Base-by-base conservation (phyloP, 2,888 invertebrate species). In the Andrena hattorfiana region DNA sequence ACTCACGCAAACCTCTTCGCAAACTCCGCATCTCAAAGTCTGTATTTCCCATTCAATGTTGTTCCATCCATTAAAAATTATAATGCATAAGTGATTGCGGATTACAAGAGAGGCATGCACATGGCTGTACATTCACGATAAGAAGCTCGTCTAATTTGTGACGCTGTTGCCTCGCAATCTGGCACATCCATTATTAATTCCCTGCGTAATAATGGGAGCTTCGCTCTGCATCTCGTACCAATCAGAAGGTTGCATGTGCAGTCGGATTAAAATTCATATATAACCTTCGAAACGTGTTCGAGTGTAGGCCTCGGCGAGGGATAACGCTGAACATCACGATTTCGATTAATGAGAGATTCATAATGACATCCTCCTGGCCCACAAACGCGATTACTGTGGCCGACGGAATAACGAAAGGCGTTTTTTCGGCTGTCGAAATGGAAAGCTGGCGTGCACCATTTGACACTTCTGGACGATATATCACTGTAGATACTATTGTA, bases 181-280 rank as follows among this genome's bases (percentile, higher is more conserved):
- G 67, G 64, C 26, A 63, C 70, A 85, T 87, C 74, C 77, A 85
- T 83, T 87, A 87, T 85, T 86, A 83, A 86, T 87, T 83, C 73
- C 16, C 42, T 60, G 71, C 79, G 77, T 83, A 87, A 78, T 79
- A 79, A 85, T 71, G 54, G 63, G 68, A 54, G 64, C 51, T 60
- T 35, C 74, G 26, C 30, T 64, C 49, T 67, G 62, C 16, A 70
- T 59, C 54, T 56, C 63, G 54, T 35, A 35, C n/a, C 20, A 64
- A 51, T 64, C 64, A 79, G 67, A 51, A 77, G 30, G 35, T 60
- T 84, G 59, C 35, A 63, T 74, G 48, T 28, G 71, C 48, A 60
- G 54, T 49, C 20, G 32, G 54, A 87, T 87, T 86, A 84, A 87
- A 87, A 87, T 81, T 84, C 85, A 84, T 77, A 68, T 32, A 26